Percentiles rank a stretch among this genome's conserved stretches.
phyloP scores from a whole-genome alignment of 1,140 invertebrate genomes.

The Danaus plexippus region DNA sequence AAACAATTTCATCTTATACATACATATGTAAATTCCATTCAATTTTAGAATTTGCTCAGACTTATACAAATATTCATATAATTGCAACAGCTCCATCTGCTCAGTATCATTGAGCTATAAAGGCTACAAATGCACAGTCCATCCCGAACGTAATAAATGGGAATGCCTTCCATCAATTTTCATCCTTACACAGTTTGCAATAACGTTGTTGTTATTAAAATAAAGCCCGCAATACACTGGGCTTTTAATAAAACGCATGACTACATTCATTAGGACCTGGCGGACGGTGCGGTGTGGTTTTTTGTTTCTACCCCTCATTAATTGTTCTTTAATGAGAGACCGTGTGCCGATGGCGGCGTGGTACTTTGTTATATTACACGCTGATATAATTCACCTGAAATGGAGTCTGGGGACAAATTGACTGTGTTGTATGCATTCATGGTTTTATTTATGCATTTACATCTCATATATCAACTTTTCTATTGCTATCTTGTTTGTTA shows the following conservation, averaged over 20 bases:
- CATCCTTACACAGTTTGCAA: conserved; percentile 14
- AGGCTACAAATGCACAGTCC: conserved; percentile 8
- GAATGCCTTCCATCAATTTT: conserved; percentile 12
- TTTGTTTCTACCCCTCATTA: conserved; percentile 57
- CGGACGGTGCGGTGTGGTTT: conserved; percentile 41
- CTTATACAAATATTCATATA: no score
- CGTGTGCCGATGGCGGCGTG: conserved; percentile 25
- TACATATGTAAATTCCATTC: no score
- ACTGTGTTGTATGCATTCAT: conserved; percentile 6
- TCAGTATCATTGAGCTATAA: conserved; percentile 2
- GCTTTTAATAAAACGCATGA: conserved; percentile 51
- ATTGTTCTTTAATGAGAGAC: conserved; percentile 58
- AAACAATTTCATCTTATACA: no score
- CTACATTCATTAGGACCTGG: conserved; percentile 50
- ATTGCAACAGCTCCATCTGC: no score
- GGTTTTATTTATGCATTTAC: no score
- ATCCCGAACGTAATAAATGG: conserved; percentile 13
- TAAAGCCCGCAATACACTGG: conserved; percentile 17
- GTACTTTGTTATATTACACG: conserved; percentile 37
- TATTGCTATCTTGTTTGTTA: no score
- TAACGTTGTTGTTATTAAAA: conserved; percentile 27
- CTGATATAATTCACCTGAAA: conserved; percentile 45
- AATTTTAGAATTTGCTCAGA: no score
- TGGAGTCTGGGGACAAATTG: conserved; percentile 27
- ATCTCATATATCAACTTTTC: no score